Evolutionary conservation across 2,113 vertebrate species (phyloP), one percentile per base, ranked within the genome.

Genomic region (Thunnus maccoyii): DNA sequence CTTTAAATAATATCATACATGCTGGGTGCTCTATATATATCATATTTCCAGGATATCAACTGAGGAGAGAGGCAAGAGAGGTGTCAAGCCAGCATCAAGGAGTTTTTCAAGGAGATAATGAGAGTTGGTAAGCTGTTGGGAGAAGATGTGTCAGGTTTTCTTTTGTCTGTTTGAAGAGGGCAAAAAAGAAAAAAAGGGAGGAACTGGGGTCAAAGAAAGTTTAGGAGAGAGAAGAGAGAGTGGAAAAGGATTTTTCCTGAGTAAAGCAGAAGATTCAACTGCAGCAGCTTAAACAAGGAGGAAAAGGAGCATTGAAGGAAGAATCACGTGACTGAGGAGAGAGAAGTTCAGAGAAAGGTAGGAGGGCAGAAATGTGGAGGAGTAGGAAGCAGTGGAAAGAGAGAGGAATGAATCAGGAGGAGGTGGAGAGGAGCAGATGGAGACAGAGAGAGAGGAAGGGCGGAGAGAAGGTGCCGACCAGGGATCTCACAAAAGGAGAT

Each of bases 401-500:
- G 72, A 60, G 58, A 67, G 48, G 36, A 76, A 66, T 65, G 88
- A 84, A 78, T 91, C 87, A 90, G 85, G 87, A 86, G 77, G 84
- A 88, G 70, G 62, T 76, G 66, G 47, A 86, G 84, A 89, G 77
- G 83, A 83, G 44, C 88, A 93, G 81, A 91, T 92, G 89, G 90
- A 90, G 85, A 75, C 41, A 57, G 76, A 81, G 82, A 67, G 82
- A 47, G 73, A 76, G 78, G 47, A 63, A 72, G 61, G 67, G 64
- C 6, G 72, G 80, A 48, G 72, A 86, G 75, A 51, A 50, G n/a
- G 72, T 84, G 88, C 84, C 88, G 88, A 82, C 72, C 67, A 32
- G 76, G 79, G 80, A 65, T 68, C 63, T 73, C 77, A 81, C 51
- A 10, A 57, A 68, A 88, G 75, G 58, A 88, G 63, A 81, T 70